Evolutionary conservation across 2,113 vertebrate genomes (phyloP).

Genomic region (Hucho hucho): DNA sequence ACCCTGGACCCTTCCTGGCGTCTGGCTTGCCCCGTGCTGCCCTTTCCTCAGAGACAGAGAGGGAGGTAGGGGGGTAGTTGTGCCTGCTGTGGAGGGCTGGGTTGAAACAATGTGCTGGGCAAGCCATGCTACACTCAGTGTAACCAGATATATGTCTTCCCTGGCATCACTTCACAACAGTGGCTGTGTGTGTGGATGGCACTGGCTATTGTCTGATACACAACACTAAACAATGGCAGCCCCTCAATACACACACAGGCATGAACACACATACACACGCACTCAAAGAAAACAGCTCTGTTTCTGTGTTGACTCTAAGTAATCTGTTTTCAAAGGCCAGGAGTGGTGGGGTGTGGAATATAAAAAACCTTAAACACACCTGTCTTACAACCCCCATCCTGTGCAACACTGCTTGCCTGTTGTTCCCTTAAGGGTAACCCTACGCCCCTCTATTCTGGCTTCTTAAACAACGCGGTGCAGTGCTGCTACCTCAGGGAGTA

Average conservation of each 20-base stretch:
- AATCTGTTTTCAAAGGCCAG: conserved; percentile 47
- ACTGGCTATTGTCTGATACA: conserved; percentile 13
- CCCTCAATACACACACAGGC: conserved; percentile 1
- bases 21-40: neutral
- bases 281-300: conserved; percentile 9
- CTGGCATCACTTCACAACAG: neutral
- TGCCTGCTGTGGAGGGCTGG: neutral
- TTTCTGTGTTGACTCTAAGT: neutral
- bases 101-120: conserved; percentile 4
- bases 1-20: conserved; percentile 42
- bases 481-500: conserved; percentile 38
- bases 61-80: neutral
- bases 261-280: conserved; percentile 11
- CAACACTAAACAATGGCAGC: conserved; percentile 21
- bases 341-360: conserved; percentile 42
- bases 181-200: conserved; percentile 3
- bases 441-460: conserved; percentile 46
- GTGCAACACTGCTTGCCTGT: conserved; percentile 12
- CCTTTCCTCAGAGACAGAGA: neutral
- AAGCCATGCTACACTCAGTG: neutral
- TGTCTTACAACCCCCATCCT: conserved; percentile 27
- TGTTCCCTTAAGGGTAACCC: neutral
- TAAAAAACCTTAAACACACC: conserved; percentile 42
- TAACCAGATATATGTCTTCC: conserved; percentile 16
- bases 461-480: conserved; percentile 29